Evolutionary conservation across 1,140 invertebrate genomes (phyloP), one percentile per base, ranked within the genome.

Genomic region (Papilio dardanus): DNA sequence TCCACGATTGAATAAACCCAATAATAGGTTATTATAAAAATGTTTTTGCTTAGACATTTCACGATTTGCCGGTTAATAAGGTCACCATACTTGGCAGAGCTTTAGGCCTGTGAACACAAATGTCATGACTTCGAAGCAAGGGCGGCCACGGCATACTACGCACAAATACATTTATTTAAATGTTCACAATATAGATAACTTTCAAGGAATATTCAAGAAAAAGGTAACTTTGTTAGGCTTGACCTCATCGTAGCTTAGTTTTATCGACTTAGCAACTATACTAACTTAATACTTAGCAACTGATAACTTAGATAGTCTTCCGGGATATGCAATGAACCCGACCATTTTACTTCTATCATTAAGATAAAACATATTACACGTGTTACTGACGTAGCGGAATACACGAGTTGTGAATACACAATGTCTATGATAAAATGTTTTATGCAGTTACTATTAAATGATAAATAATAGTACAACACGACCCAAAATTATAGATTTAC

Each of bases 121-220:
- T 88, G 86, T 86, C 86, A 86, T 79, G 83, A 77, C 83, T 82
- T 85, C 86, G 78, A 74, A 68, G 77, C 86, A 87, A 87, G 86
- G 84, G 86, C 84, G 83, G 77, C 77, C 79, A 65, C 68, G 30
- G 76, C 58, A 50, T 68, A 30, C 66, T 30, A 19, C 21, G 1
- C 42, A 40, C 67, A 24, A 40, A 40, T 16, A 21, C 33, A 37
- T 69, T 69, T 69, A 69, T 30, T 35, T 66, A 33, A 66, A 33
- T n/a, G 65, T n/a, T 66, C 30, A 14, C 24, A 31, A 46, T 19
- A 19, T 46, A 46, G 42, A n/a, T 19, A 46, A 42, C 40, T 42
- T 42, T 16, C 14, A 14, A 46, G 16, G n/a, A 54, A 54, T 12
- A 0, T 54, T 10, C 8, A 24, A 24, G 21, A 54, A 21, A 54